Percentiles rank a stretch among this genome's conserved stretches.
These are phyloP conservation scores for Erinaceus europaeus DNA, from an alignment of 2,113 vertebrate species.

Conservation along the genomic window DNA sequence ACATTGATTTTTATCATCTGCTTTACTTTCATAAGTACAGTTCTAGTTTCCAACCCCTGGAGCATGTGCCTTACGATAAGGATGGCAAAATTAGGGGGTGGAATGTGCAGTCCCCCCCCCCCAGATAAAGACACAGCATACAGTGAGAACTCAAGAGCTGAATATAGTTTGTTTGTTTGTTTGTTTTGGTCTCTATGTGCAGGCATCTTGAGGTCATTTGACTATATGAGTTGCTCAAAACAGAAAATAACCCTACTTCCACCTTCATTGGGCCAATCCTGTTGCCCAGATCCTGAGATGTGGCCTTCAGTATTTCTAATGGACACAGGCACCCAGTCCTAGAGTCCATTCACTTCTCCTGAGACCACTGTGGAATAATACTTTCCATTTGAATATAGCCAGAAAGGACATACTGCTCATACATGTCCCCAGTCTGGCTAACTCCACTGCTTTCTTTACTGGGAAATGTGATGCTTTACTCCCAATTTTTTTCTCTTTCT, in stretches of 20 bases:
- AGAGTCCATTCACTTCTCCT: neutral
- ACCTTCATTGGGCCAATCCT: neutral
- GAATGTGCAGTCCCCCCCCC: neutral
- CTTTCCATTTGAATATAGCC: neutral
- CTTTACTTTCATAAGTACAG: slow-evolving; percentile 61
- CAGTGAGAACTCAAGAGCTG: neutral
- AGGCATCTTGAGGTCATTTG: neutral
- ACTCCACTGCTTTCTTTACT: neutral
- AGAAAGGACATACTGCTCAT: neutral
- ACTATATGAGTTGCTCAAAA: neutral
- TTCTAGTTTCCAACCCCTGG: neutral
- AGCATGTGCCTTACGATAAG: neutral
- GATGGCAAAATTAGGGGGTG: neutral
- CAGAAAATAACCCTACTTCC: neutral
- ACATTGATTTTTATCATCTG: neutral
- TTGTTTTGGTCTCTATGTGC: neutral
- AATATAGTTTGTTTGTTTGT: neutral
- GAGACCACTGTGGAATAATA: neutral
- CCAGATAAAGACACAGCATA: neutral
- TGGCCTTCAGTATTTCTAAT: neutral
- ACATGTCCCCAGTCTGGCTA: neutral
- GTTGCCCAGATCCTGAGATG: neutral
- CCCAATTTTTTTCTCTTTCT: neutral
- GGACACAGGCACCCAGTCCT: neutral
- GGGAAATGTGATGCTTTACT: neutral